Percentiles rank a stretch among this genome's conserved stretches.
These are phyloP conservation scores for Lagopus muta DNA, from an alignment of 2,113 vertebrate species.

Conservation along the genomic window DNA sequence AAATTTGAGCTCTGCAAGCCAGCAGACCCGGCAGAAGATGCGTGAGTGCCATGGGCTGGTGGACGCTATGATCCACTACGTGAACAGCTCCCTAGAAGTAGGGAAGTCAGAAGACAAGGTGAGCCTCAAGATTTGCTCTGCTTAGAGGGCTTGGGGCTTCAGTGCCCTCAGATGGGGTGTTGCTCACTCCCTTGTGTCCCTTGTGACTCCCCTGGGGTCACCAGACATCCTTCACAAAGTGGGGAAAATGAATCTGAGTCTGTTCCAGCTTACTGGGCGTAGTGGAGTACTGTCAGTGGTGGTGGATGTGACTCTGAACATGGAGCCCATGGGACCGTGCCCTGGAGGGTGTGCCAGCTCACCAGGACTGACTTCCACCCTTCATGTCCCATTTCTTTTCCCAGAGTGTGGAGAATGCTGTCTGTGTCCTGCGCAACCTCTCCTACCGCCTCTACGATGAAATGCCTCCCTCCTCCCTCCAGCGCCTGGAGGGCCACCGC, in stretches of 20 bases:
- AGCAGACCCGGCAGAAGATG: conserved; percentile 94
- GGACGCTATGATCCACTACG: conserved; percentile 91
- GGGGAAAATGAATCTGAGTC: not conserved
- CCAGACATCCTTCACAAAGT: not conserved
- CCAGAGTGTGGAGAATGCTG: conserved; percentile 91
- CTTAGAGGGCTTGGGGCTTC: not conserved
- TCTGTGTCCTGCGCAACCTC: conserved; percentile 94
- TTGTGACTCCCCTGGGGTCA: not conserved
- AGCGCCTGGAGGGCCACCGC: conserved; percentile 87
- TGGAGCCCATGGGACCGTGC: fast-evolving
- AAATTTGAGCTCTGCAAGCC: conserved; percentile 94
- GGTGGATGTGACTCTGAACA: fast-evolving
- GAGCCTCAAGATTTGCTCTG: not conserved
- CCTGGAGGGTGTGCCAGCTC: not conserved
- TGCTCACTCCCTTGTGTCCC: not conserved
- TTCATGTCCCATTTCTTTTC: fast-evolving
- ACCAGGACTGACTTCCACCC: not conserved
- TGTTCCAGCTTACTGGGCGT: fast-evolving
- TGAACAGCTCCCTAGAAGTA: conserved; percentile 85
- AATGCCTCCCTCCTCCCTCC: conserved; percentile 86
- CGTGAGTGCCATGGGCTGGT: conserved; percentile 89
- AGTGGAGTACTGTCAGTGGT: fast-evolving
- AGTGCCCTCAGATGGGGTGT: not conserved
- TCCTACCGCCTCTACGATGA: conserved; percentile 94
- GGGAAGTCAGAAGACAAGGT: conserved; percentile 91